Conservation (phyloP, 2,113 vertebrate species). For the Cavia aperea region DNA sequence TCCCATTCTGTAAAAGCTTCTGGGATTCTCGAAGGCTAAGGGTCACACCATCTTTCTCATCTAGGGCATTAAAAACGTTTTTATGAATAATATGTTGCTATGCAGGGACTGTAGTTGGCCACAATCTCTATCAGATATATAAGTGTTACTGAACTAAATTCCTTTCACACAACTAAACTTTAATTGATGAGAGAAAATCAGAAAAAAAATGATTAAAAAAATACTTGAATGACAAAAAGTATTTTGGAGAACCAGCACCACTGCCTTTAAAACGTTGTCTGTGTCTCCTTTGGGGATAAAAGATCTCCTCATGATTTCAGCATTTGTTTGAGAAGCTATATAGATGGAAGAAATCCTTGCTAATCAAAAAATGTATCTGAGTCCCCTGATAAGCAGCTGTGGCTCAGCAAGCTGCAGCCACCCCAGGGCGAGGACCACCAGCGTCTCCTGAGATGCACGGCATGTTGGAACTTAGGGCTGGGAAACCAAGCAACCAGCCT, state of each 20-base stretch:
- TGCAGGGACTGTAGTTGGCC: not conserved
- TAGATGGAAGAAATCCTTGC: not conserved
- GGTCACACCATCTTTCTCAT: conserved; percentile 90
- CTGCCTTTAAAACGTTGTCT: conserved; percentile 2
- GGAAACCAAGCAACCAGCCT: no score
- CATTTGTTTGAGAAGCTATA: not conserved
- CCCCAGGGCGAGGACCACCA: no score
- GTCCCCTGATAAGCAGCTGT: no score
- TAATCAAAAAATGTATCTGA: conserved; percentile 12
- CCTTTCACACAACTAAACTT: conserved; percentile 22
- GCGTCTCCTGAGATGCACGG: no score
- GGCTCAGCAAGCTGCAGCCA: no score
- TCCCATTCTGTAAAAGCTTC: conserved; percentile 82
- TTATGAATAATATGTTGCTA: conserved; percentile 14
- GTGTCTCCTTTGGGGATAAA: not conserved
- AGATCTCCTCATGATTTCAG: not conserved
- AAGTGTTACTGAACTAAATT: conserved; percentile 1
- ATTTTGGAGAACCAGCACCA: not conserved
- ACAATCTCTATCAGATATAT: not conserved
- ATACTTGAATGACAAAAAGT: not conserved
- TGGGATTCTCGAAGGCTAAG: conserved; percentile 87
- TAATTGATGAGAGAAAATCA: conserved; percentile 28
- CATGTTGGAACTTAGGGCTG: no score
- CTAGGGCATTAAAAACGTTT: conserved; percentile 70
- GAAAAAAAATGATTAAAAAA: not conserved